Base-by-base conservation (phyloP, 2,888 invertebrate species). In the Magallana nippona region DNA sequence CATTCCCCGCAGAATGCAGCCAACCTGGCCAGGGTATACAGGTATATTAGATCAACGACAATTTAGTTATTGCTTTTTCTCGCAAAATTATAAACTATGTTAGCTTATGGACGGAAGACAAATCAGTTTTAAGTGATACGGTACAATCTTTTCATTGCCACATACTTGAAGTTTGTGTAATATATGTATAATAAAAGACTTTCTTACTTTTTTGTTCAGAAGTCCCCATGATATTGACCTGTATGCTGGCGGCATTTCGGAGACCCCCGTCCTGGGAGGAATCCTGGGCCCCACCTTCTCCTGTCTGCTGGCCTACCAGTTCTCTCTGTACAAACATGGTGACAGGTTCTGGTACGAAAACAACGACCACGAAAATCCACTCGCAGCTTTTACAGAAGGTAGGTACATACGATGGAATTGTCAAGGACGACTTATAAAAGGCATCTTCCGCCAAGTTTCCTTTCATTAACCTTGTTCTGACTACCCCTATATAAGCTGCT, bases 1-100 rank as follows among this genome's bases (percentile, higher is more conserved):
- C 87, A 87, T 58, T 79, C 22, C 0, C 77, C 78, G 1, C 80
- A 79, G 1, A 79, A 82, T 19, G 57, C 19, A 44, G 44, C 81
- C n/a, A 84, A 83, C 62, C 80, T 87, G 44, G 44, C 44, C 44
- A 44, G 44, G 8, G 44, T 44, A 8, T 44, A 44, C 44, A 44
- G 44, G 44, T 44, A 44, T 44, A 44, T 8, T 44, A 44, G 3
- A 0, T 44, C 44, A 44, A 44, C 5, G 8, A 3, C 1, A 2
- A 27, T 27, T 27, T 27, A 1, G 1, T 1, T 27, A 27, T 27
- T 27, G 27, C 27, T 27, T 27, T 27, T 27, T 44, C 44, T 44
- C 44, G 5, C 44, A 44, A 44, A 44, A 44, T 44, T 44, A 44
- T 44, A 8, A 44, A 8, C 44, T 8, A 8, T 5, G 5, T 44